Evolutionary conservation across 2,797 vertebrate genomes (phyloP).

Genomic region (Monodelphis domestica): DNA sequence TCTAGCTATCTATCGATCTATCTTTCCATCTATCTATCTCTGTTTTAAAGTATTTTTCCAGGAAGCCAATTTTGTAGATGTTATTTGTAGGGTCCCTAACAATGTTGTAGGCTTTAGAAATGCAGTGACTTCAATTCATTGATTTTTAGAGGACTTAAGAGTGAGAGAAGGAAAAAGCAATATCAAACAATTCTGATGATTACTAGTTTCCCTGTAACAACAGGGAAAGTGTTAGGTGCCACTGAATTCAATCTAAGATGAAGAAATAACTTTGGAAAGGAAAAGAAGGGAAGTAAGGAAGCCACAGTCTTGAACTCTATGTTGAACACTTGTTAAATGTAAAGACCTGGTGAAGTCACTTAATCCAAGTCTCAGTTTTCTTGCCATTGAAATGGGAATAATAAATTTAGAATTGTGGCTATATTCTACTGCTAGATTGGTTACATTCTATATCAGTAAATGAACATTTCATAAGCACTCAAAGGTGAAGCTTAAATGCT

Average conservation of each 20-base stretch:
- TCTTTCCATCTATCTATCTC: too few relatives aligned
- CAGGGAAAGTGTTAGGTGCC: constrained; percentile 14
- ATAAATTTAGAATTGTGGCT: too few relatives aligned
- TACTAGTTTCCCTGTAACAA: constrained; percentile 61
- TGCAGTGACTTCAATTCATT: constrained; percentile 37
- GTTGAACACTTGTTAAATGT: background rate
- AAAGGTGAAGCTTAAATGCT: too few relatives aligned
- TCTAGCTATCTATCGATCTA: too few relatives aligned
- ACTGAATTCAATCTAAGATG: constrained; percentile 49
- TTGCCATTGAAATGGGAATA: background rate
- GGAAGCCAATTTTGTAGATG: constrained; percentile 54
- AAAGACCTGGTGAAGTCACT: too few relatives aligned
- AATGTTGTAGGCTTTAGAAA: constrained; percentile 57
- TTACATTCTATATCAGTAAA: too few relatives aligned
- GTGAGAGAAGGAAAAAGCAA: constrained; percentile 36
- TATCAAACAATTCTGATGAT: constrained; percentile 40
- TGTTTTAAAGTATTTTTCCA: too few relatives aligned
- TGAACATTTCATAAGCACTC: too few relatives aligned
- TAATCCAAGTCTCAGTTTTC: background rate
- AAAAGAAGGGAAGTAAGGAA: background rate
- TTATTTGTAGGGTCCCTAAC: constrained; percentile 62
- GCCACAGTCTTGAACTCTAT: background rate
- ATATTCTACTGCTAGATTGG: too few relatives aligned
- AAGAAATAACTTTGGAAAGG: constrained; percentile 17
- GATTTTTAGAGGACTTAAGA: background rate